phyloP scores from a whole-genome alignment of 2,113 vertebrate species.

The Cygnus atratus region DNA sequence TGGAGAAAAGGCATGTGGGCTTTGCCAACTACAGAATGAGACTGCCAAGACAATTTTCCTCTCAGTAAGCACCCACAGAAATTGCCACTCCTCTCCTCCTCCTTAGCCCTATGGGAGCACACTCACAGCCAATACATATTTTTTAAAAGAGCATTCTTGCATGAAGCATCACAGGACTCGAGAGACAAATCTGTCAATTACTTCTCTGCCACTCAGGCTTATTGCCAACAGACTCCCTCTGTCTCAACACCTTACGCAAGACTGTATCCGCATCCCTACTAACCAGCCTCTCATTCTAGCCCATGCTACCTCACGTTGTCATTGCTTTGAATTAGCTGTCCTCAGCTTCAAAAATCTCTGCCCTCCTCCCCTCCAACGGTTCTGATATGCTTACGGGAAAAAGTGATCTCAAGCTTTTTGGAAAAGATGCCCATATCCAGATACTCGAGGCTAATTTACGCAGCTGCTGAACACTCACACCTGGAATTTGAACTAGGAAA shows the following conservation, averaged over 20 bases:
- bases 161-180: neutral
- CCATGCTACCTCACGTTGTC: neutral
- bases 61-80: neutral
- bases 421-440: neutral
- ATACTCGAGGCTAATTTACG: neutral
- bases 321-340: neutral
- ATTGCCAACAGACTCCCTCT: neutral
- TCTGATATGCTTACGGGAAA: neutral
- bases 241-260: neutral
- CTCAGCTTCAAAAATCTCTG: neutral
- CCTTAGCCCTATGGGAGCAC: neutral
- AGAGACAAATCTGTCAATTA: neutral
- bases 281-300: neutral
- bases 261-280: neutral
- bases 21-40: neutral
- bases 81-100: neutral
- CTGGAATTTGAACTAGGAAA: neutral
- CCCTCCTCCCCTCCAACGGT: neutral
- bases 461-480: neutral
- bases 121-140: neutral
- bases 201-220: neutral
- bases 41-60: neutral
- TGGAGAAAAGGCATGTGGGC: neutral
- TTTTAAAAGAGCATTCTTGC: neutral
- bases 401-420: rapidly evolving